Conservation (phyloP, 2,888 invertebrate species). For the Hypomecis atomaria region DNA sequence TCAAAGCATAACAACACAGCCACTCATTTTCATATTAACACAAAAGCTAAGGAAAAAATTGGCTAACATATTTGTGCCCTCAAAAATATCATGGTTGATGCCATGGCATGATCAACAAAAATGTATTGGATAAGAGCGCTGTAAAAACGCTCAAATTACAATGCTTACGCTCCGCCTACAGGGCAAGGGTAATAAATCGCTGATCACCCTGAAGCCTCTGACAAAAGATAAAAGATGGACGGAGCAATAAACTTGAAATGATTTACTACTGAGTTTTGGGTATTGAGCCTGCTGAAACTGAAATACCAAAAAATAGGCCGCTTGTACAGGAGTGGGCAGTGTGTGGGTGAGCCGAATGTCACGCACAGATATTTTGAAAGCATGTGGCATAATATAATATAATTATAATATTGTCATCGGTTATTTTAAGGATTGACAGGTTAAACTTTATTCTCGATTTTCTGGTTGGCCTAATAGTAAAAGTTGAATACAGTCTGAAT, state of each 20-base stretch:
- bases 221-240: background rate
- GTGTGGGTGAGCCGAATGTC: too few species aligned
- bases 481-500: too few species aligned
- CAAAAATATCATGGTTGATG: constrained; percentile 6
- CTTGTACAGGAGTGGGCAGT: too few species aligned
- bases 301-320: too few species aligned
- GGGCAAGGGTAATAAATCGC: constrained; percentile 36
- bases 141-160: constrained; percentile 35
- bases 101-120: constrained; percentile 23
- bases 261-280: too few species aligned
- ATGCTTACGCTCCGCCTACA: constrained; percentile 26
- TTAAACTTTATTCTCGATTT: too few species aligned
- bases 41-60: constrained; percentile 2
- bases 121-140: constrained; percentile 32
- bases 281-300: too few species aligned
- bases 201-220: constrained; percentile 28
- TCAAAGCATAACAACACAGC: background rate
- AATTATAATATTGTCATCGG: too few species aligned
- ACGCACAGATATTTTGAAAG: too few species aligned
- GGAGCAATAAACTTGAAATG: background rate
- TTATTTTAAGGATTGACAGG: too few species aligned
- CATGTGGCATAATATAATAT: too few species aligned
- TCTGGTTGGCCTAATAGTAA: too few species aligned
- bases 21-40: background rate
- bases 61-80: background rate